Evolutionary conservation across 2,888 invertebrate species (phyloP), one percentile per base, ranked within the genome.

Genomic region (Gasteruption jaculator): DNA sequence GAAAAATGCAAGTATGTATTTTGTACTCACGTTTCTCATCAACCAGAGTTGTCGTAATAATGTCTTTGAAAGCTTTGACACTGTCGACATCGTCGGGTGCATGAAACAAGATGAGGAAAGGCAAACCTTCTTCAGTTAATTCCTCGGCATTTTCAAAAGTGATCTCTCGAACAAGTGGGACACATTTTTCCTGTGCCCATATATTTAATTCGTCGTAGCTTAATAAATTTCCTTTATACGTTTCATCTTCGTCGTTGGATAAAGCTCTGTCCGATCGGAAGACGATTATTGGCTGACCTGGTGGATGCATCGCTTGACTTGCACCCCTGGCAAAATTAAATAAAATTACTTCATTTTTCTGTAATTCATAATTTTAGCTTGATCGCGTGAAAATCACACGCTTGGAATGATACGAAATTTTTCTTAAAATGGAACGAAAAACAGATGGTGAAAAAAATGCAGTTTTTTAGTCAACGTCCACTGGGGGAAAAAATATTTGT

Each of bases 101-200:
- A 65, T 99, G 92, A 75, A 99, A 99, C 27, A 99, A 75, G 54
- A 99, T 97, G 24, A 99, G 78, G 76, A 99, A 99, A 4, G 99
- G 99, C 58, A 99, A 73, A 21, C 97, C 97, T 74, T 99, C 99
- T 71, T 97, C 97, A 0, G 97, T 97, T 16, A 97, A 73, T 72
- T 97, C 97, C 73, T 99, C 99, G 2, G 99, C 99, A 77, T 99
- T 99, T 73, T 97, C 96, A 73, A 99, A 99, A 0, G 97, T 99
- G 45, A 99, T 99, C 73, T 99, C 97, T 39, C 99, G 79, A 0
- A 99, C 97, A 10, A 97, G 74, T 0, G 99, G 96, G 25, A 97
- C 89, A 70, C 99, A 99, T 64, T 91, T 91, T 53, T 92, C 88
- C 46, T 87, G 83, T 1, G 86, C 79, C 97, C 97, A 97, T 45